These are phyloP conservation scores for Eupithecia exiguata DNA, from an alignment of 2,888 invertebrate species.

Conservation along the genomic window DNA sequence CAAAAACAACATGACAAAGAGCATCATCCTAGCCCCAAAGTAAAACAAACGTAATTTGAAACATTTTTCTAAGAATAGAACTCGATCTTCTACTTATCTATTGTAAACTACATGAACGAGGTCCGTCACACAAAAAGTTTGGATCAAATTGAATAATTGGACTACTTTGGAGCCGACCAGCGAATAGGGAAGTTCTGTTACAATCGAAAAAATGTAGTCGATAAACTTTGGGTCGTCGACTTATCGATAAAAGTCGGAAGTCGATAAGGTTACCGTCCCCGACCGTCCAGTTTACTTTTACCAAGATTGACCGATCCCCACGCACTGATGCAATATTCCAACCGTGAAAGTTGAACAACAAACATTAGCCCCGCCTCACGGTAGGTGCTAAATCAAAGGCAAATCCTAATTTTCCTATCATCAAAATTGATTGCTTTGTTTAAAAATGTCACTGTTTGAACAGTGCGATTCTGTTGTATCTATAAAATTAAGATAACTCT, in stretches of 20 bases:
- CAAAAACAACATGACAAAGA: no score
- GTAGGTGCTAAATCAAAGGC: no score
- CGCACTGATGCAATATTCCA: no score
- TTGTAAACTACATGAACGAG: constrained; percentile 33
- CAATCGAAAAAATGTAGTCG: constrained; percentile 17
- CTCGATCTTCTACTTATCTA: constrained; percentile 13
- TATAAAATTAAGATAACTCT: no score
- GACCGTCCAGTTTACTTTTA: no score
- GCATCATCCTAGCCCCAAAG: neutral
- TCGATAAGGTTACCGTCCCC: neutral
- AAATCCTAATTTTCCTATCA: no score
- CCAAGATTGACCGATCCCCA: no score
- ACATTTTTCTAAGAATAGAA: neutral
- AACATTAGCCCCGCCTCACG: no score
- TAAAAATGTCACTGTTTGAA: no score
- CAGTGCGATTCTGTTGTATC: no score
- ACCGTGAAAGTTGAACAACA: no score
- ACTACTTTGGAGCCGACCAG: constrained; percentile 11
- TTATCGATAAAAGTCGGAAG: neutral
- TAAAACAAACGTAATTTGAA: neutral
- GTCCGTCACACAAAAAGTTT: constrained; percentile 46
- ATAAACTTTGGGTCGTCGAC: neutral
- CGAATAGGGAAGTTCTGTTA: constrained; percentile 15
- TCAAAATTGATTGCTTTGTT: no score
- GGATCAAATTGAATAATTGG: constrained; percentile 49